Percentiles rank a stretch among this genome's conserved stretches.
Evolutionary conservation across 2,113 vertebrate species (phyloP).

Genomic region (Epinephelus moara): DNA sequence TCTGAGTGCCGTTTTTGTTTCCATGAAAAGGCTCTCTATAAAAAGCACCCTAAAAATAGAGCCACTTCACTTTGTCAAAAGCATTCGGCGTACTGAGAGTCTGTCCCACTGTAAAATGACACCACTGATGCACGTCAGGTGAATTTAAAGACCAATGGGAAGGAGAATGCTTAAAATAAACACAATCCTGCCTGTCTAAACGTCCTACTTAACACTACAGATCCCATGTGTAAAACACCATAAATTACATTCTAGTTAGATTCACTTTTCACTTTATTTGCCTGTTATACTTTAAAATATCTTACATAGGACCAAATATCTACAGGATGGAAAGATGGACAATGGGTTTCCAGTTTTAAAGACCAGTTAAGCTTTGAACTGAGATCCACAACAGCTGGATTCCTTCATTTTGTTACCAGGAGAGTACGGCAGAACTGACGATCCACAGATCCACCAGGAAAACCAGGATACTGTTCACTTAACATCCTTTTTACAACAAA

Average conservation of each 20-base stretch:
- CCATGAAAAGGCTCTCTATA: constrained; percentile 67
- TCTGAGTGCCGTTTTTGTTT: constrained; percentile 46
- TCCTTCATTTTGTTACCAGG: constrained; percentile 24
- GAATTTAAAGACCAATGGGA: constrained; percentile 70
- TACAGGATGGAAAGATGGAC: neutral
- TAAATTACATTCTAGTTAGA: constrained; percentile 3
- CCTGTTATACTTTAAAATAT: neutral
- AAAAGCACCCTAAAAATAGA: constrained; percentile 77
- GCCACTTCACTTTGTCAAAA: constrained; percentile 46
- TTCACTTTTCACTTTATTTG: constrained; percentile 21
- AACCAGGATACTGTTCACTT: neutral
- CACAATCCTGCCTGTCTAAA: constrained; percentile 42
- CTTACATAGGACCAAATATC: neutral
- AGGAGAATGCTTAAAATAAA: constrained; percentile 80
- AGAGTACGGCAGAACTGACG: neutral
- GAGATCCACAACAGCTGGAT: constrained; percentile 41
- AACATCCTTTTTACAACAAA: neutral
- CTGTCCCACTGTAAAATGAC: constrained; percentile 68
- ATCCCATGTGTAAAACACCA: constrained; percentile 37
- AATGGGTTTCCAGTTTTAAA: constrained; percentile 2
- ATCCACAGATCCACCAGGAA: neutral
- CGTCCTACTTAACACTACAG: constrained; percentile 63
- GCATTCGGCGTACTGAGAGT: constrained; percentile 41
- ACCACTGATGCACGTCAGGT: constrained; percentile 74
- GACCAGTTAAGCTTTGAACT: neutral